phyloP scores from a whole-genome alignment of 2,113 vertebrate species.

The Phylloscopus trochilus region DNA sequence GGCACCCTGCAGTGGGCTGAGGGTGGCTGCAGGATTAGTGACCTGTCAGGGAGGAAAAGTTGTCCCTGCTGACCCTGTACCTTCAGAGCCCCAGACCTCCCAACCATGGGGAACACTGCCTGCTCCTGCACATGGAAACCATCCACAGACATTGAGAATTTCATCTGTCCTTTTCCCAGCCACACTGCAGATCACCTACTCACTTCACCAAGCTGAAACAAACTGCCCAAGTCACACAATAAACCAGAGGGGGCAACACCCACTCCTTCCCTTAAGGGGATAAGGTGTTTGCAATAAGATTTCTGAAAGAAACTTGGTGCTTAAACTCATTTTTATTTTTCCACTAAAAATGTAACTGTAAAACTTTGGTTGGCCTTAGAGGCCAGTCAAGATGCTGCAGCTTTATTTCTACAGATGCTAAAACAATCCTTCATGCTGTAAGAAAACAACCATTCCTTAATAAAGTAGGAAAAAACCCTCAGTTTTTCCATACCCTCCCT shows the following conservation, averaged over 20 bases:
- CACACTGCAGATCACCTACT: not conserved
- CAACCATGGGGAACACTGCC: accelerated
- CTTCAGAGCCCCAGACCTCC: not conserved
- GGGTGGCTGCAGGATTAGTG: not conserved
- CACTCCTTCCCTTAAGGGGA: not conserved
- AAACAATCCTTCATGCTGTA: not conserved
- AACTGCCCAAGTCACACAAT: not conserved
- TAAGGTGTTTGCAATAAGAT: not conserved
- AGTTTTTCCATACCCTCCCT: not conserved
- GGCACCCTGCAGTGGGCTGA: not conserved
- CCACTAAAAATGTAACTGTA: not conserved
- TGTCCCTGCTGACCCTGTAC: not conserved
- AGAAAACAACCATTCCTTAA: not conserved
- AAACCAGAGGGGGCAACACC: not conserved
- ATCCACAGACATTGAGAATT: not conserved
- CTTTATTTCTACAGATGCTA: not conserved
- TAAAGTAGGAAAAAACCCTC: not conserved
- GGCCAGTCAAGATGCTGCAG: not conserved
- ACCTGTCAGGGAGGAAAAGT: not conserved
- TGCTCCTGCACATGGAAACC: not conserved
- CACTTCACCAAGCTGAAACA: not conserved
- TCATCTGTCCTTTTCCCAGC: not conserved
- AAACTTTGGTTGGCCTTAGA: not conserved
- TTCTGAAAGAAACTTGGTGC: not conserved
- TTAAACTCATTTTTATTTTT: not conserved